Evolutionary conservation across 2,797 vertebrate species (phyloP).

Genomic region (Mastacembelus armatus): DNA sequence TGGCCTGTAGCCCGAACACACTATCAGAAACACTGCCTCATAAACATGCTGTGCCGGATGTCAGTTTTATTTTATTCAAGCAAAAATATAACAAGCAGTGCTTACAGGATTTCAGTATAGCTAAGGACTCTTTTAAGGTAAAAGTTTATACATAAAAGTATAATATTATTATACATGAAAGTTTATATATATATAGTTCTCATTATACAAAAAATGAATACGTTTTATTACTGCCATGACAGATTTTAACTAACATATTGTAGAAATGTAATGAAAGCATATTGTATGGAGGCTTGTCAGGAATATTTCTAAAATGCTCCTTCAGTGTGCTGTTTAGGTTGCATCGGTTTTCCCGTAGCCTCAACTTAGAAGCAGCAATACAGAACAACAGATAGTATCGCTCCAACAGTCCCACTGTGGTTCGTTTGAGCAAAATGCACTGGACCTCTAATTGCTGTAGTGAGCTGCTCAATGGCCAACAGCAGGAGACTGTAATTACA

Average conservation of each 20-base stretch:
- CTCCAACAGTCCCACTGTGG: conserved; percentile 10
- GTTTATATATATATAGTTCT: no score
- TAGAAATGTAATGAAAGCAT: no score
- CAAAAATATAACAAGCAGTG: background rate
- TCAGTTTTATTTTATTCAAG: conserved; percentile 18
- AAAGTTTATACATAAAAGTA: no score
- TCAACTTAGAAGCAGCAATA: conserved; percentile 1
- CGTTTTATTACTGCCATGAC: background rate
- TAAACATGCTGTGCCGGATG: conserved; percentile 31
- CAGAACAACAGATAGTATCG: conserved; percentile 13
- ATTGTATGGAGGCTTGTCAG: background rate
- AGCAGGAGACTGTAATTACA: conserved; percentile 33
- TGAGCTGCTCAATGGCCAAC: conserved; percentile 16
- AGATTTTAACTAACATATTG: background rate
- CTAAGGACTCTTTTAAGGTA: background rate
- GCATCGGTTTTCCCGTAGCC: no score
- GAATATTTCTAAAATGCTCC: background rate
- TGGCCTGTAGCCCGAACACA: conserved; percentile 27
- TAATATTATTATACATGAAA: no score
- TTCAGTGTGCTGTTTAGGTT: no score
- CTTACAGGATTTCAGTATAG: background rate
- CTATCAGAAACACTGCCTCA: conserved; percentile 12
- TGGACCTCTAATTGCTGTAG: conserved; percentile 14
- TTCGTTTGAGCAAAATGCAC: conserved; percentile 21
- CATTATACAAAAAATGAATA: background rate